phyloP scores from a whole-genome alignment of 2,888 invertebrate genomes.

The Phoenoteleia sp. region DNA sequence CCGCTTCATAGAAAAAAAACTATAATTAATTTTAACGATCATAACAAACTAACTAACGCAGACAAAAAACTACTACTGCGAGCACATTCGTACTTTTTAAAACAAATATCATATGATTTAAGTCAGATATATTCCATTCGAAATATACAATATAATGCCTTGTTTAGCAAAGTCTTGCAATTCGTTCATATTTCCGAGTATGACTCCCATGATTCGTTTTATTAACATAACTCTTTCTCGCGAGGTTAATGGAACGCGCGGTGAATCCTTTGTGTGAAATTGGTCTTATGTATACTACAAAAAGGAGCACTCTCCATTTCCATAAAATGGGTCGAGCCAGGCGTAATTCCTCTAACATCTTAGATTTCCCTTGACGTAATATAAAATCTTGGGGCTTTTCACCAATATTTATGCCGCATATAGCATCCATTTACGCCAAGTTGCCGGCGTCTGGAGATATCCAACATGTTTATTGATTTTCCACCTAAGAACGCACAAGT shows the following conservation, averaged over 20 bases:
- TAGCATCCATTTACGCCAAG: constrained; percentile 35
- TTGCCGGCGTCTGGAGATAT: background rate
- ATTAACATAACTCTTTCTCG: background rate
- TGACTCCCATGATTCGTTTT: constrained; percentile 1
- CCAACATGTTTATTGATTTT: constrained; percentile 39
- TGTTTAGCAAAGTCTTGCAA: background rate
- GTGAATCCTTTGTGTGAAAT: constrained; percentile 16
- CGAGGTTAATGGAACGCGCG: constrained; percentile 21
- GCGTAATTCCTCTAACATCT: constrained; percentile 45
- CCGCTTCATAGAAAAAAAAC: too few species aligned
- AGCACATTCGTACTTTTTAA: too few species aligned
- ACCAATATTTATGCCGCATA: constrained; percentile 29
- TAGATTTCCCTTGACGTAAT: constrained; percentile 50
- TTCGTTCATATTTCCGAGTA: constrained; percentile 1
- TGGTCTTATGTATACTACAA: constrained; percentile 19
- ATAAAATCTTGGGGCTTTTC: constrained; percentile 39
- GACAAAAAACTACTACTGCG: too few species aligned
- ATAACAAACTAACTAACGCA: too few species aligned
- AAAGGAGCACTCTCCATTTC: constrained; percentile 17
- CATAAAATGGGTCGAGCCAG: constrained; percentile 25
- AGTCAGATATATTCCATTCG: too few species aligned
- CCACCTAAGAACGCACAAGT: background rate
- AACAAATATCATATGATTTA: too few species aligned
- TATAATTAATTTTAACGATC: too few species aligned
- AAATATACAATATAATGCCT: too few species aligned